Evolutionary conservation across 1,140 invertebrate genomes (phyloP).

Genomic region (Drosophila sp.): DNA sequence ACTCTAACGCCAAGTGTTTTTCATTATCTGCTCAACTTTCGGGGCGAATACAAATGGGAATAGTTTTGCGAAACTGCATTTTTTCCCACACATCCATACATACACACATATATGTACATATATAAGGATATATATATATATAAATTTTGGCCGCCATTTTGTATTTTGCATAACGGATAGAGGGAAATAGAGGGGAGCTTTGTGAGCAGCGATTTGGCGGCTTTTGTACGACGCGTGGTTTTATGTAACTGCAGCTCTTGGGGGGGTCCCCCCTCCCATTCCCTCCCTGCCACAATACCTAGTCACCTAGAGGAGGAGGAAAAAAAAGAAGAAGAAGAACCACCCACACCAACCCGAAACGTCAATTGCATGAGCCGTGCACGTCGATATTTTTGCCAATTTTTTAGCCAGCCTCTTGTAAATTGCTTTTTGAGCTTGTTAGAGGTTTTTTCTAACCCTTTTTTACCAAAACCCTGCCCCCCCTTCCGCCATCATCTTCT

Average conservation of each 20-base stretch:
- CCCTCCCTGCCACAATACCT: neutral
- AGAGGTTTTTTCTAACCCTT: constrained; percentile 58
- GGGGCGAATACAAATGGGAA: constrained; percentile 2
- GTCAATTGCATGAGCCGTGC: constrained; percentile 76
- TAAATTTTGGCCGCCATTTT: constrained; percentile 62
- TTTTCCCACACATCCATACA: neutral
- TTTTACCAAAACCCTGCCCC: neutral
- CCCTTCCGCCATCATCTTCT: neutral
- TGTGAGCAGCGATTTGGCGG: constrained; percentile 72
- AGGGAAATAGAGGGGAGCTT: constrained; percentile 19
- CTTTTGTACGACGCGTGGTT: constrained; percentile 78
- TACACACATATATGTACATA: constrained; percentile 18
- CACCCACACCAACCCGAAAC: constrained; percentile 41
- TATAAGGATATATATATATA: constrained; percentile 14
- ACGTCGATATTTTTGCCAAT: constrained; percentile 79
- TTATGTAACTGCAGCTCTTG: constrained; percentile 62
- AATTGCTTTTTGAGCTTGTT: constrained; percentile 82
- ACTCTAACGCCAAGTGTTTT: neutral
- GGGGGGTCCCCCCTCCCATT: neutral
- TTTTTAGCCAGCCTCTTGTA: constrained; percentile 66
- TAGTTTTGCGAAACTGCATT: constrained; percentile 31
- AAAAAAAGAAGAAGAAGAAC: neutral
- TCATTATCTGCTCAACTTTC: neutral
- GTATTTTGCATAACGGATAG: constrained; percentile 54
- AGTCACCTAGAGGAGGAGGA: constrained; percentile 16